Evolutionary conservation across 2,797 vertebrate species (phyloP).

Genomic region (Notamacropus eugenii): DNA sequence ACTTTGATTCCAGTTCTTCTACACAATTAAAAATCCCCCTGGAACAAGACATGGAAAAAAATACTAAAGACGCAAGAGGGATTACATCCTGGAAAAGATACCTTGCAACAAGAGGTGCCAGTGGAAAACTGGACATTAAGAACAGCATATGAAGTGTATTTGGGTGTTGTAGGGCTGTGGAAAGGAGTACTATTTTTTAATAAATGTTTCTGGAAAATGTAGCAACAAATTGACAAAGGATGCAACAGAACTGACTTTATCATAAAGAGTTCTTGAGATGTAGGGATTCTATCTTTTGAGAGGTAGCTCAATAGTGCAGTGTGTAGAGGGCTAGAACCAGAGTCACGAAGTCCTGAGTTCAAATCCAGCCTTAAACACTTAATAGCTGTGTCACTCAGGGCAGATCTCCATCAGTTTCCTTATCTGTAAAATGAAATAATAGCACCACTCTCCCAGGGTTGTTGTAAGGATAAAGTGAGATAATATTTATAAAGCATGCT

Average conservation of each 20-base stretch:
- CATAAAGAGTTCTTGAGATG: not conserved
- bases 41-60: slow-evolving; percentile 31
- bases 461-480: not conserved
- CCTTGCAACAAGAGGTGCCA: not conserved
- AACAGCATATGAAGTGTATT: slow-evolving; percentile 8
- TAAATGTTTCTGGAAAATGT: not conserved
- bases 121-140: not conserved
- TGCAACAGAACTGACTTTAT: not conserved
- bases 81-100: slow-evolving; percentile 29
- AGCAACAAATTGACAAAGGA: not conserved
- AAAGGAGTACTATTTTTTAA: not conserved
- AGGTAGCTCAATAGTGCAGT: not conserved
- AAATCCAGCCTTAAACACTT: not conserved
- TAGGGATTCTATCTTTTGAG: not conserved
- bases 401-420: not conserved
- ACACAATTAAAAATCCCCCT: slow-evolving; percentile 47
- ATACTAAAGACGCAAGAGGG: not conserved
- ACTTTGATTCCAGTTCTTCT: not conserved
- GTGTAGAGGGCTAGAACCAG: not conserved
- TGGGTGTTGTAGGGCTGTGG: not conserved
- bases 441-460: not conserved
- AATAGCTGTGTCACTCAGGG: not conserved
- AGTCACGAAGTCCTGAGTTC: not conserved
- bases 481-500: not conserved
- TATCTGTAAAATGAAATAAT: not conserved